phyloP scores from a whole-genome alignment of 2,113 vertebrate genomes.

The Percina caprodes region DNA sequence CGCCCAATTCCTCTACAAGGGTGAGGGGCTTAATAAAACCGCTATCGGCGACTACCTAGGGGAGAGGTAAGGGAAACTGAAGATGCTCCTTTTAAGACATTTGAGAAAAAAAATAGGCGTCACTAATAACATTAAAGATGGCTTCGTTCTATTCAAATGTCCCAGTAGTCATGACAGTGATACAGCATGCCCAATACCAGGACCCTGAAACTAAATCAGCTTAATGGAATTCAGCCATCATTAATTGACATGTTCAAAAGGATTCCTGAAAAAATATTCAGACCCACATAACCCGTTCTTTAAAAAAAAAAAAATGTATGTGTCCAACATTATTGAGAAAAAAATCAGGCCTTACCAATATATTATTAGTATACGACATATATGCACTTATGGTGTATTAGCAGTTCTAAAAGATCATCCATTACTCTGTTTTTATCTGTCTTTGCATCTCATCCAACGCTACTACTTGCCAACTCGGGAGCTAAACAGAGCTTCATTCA shows the following conservation, averaged over 20 bases:
- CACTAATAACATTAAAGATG: no score
- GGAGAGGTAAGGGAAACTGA: constrained; percentile 85
- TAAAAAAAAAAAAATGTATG: not conserved
- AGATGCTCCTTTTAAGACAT: not conserved
- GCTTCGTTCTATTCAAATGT: not conserved
- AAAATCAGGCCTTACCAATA: not conserved
- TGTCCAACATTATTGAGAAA: not conserved
- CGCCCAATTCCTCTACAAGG: constrained; percentile 95
- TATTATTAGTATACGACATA: not conserved
- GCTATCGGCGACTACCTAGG: constrained; percentile 98
- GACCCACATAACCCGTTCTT: not conserved
- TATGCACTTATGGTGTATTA: constrained; percentile 11
- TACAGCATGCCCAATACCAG: not conserved
- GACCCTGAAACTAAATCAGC: not conserved
- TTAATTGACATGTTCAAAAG: not conserved
- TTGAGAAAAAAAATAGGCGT: not conserved
- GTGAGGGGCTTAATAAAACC: constrained; percentile 97
- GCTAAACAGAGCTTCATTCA: constrained; percentile 11
- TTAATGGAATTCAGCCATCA: not conserved
- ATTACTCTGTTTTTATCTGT: constrained; percentile 28
- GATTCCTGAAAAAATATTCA: not conserved
- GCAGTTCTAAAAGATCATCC: constrained; percentile 3
- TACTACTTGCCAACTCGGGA: constrained; percentile 4
- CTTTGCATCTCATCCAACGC: not conserved
- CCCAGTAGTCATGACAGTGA: not conserved